A percentile compares a stretch with the other conserved stretches of the same genome.
These are phyloP conservation scores for Syritta pipiens DNA, from an alignment of 2,888 invertebrate species.

Conservation along the genomic window DNA sequence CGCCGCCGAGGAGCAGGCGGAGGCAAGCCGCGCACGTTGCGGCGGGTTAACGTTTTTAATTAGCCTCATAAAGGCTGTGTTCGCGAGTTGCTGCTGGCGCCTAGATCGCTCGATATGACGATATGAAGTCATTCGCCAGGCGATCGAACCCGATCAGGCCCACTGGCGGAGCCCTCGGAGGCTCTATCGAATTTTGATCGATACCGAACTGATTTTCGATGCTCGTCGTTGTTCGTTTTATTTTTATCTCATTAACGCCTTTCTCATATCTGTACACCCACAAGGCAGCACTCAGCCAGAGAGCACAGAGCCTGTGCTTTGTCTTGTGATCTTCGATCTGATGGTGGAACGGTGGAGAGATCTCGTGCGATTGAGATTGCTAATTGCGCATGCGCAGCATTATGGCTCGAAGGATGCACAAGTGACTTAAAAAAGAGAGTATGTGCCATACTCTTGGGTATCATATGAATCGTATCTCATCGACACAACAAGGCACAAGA, in stretches of 20 bases:
- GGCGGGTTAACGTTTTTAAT: slow-evolving; percentile 63
- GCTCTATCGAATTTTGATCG: slow-evolving; percentile 65
- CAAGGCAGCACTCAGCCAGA: background rate
- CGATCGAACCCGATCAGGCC: background rate
- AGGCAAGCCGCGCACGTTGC: slow-evolving; percentile 23
- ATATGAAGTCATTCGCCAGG: slow-evolving; percentile 53
- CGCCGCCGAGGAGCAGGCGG: background rate
- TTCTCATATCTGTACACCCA: slow-evolving; percentile 53
- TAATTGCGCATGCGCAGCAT: slow-evolving; percentile 67
- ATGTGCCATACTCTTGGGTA: slow-evolving; percentile 55
- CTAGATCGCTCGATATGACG: slow-evolving; percentile 63
- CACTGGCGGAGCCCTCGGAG: no score
- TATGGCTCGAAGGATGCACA: slow-evolving; percentile 41
- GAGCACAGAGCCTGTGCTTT: background rate
- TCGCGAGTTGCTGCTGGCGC: slow-evolving; percentile 51
- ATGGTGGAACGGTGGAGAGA: slow-evolving; percentile 25
- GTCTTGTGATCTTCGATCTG: slow-evolving; percentile 40
- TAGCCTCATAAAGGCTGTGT: slow-evolving; percentile 59
- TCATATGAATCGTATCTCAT: slow-evolving; percentile 59
- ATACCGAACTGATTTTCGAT: slow-evolving; percentile 51
- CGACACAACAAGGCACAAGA: slow-evolving; percentile 24
- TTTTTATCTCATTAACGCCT: slow-evolving; percentile 66
- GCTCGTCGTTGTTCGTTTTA: slow-evolving; percentile 2
- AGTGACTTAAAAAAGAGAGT: slow-evolving; percentile 38
- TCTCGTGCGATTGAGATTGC: slow-evolving; percentile 61